Base-by-base conservation (phyloP, 2,113 vertebrate genomes). In the Tetrao urogallus region DNA sequence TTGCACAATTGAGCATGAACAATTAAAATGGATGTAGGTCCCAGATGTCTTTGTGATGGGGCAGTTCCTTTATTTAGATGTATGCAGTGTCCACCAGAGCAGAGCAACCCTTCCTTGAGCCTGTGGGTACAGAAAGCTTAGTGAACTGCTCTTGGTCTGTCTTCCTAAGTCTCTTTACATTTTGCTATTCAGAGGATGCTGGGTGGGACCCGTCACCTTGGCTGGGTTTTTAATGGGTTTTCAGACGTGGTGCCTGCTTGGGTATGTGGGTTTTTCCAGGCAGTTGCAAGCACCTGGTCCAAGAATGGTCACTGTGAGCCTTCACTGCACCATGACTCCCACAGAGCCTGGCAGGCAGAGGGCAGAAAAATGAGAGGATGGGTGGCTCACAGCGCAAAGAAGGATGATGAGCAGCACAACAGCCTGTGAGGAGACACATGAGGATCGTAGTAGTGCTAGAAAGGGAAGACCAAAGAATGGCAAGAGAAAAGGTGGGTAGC, bases 221-320 rank as follows among this genome's bases (percentile, higher is more conserved):
- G 34, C 5, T 14, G 54, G 12, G n/a, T 20, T 40, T 69, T 70
- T 21, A 65, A 58, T 4, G 54, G n/a, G 21, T 45, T 76, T 60
- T 21, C 38, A 0, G 2, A 21, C 1, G 22, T 0, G 3, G 34
- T 0, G 0, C 22, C 75, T 47, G 2, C 48, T 5, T 27, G 12
- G 10, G 50, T n/a, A 52, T 28, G 57, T 13, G 45, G 18, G 64
- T 11, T 86, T 36, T 45, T 2, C 2, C 0, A 3, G 25, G 13
- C 0, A 13, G 50, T 7, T 1, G 0, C 17, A 8, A 82, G 32
- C 8, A 1, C 1, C 18, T 11, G 11, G 40, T 15, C 64, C 52
- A 20, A 22, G 20, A 6, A 17, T 3, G 54, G 65, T 43, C 54
- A 63, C 45, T 4, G 1, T 0, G 2, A 78, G 27, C 40, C 50